Base-by-base conservation (phyloP, 2,888 invertebrate genomes). In the Megaustenia siamemsis region DNA sequence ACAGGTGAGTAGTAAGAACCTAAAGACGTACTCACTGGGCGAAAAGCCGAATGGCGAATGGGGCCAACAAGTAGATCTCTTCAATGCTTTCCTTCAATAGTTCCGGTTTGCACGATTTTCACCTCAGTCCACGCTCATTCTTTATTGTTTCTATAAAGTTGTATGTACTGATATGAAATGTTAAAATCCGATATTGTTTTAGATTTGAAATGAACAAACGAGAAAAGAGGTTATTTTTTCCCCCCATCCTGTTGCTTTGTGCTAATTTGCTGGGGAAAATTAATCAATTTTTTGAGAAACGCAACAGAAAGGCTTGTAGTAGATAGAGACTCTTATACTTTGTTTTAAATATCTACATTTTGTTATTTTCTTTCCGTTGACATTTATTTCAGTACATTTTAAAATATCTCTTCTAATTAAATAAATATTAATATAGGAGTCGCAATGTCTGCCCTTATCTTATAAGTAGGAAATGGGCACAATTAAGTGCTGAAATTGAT, bases 1-100 rank as follows among this genome's bases (percentile, higher is more conserved):
- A 81, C 85, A 85, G 84, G 85, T 85, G 85, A 85, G 84, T 79
- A 68, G 68, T 49, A 40, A 63, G 60, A 60, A 60, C 60, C 60
- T 4, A 24, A 60, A 63, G 12, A 76, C 66, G 82, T 66, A 75
- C 82, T 83, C 82, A 83, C 75, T 75, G 3, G 63, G 40, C 38
- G 40, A 82, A 83, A 66, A 83, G 82, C 75, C 82, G 63, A 76
- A 83, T 73, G 73, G 73, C 73, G 73, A 73, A 73, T 49, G 73
- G 63, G 63, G 40, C 77, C 40, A n/a, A n/a, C n/a, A 60, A 32
- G 43, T 60, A 40, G 40, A 28, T 60, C 40, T 60, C 40, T 12
- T 28, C 43, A 40, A 77, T 77, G 24, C 40, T 45, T 60, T 77
- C 56, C 40, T 28, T 21, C 43, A 40, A 60, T 28, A 12, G 56